Conservation (phyloP, 2,888 invertebrate genomes). For the Xanthia togata region DNA sequence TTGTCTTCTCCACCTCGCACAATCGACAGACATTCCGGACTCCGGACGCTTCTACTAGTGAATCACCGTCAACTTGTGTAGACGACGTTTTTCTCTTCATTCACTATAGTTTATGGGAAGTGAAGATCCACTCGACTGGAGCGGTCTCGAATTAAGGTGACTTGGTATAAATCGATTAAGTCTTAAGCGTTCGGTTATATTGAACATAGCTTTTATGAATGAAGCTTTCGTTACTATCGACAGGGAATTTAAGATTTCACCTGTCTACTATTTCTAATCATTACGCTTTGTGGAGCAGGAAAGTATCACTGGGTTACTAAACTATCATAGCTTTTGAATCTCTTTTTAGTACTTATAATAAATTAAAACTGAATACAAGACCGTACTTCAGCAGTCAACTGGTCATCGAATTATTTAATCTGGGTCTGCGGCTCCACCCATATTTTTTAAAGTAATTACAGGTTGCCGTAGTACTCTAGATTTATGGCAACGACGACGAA, state of each 20-base stretch:
- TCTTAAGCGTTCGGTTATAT: conserved; percentile 43
- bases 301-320: conserved; percentile 6
- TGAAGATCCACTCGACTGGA: conserved; percentile 65
- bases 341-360: conserved; percentile 12
- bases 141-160: conserved; percentile 55
- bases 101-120: conserved; percentile 71
- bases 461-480: conserved; percentile 53
- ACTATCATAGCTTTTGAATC: background rate
- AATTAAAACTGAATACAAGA: conserved; percentile 17
- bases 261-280: conserved; percentile 4
- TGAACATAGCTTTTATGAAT: conserved; percentile 51
- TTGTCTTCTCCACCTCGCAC: conserved; percentile 80
- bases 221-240: conserved; percentile 29
- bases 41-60: conserved; percentile 74
- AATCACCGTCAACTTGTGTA: conserved; percentile 67
- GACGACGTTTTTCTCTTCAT: conserved; percentile 65
- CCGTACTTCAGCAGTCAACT: conserved; percentile 25
- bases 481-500: conserved; percentile 57
- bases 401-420: conserved; percentile 59
- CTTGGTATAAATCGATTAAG: conserved; percentile 63
- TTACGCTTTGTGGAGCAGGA: background rate
- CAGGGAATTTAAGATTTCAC: background rate
- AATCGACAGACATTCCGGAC: conserved; percentile 81
- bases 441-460: conserved; percentile 60
- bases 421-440: conserved; percentile 58